Conservation (phyloP, 53 echinoderm and acorn worm species). For the Luidia sarsii region DNA sequence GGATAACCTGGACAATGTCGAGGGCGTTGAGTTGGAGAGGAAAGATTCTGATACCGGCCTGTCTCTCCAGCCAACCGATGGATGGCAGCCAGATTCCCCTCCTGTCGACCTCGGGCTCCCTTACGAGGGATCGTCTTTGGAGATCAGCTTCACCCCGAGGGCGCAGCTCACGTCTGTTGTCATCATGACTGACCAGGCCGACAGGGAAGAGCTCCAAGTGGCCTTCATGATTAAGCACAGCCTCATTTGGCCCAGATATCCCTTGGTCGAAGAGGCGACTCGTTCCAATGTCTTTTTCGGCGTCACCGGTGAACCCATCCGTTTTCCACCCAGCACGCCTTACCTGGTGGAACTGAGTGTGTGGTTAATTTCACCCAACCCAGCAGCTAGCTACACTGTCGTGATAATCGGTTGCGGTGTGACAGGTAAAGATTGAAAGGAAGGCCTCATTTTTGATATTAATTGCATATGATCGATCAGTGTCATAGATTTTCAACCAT, state of each 20-base stretch:
- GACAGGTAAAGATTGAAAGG: too few species aligned
- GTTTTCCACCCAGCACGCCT: not conserved
- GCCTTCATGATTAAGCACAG: conserved; percentile 9
- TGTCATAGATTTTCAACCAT: too few species aligned
- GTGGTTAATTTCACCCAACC: not conserved
- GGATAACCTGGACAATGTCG: not conserved
- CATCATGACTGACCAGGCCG: not conserved
- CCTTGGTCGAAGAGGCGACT: too few species aligned
- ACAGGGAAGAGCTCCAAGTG: not conserved
- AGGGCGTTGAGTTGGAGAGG: not conserved
- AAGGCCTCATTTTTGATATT: too few species aligned
- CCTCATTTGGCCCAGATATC: too few species aligned
- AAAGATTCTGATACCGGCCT: not conserved
- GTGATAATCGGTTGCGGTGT: conserved; percentile 18
- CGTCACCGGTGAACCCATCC: not conserved
- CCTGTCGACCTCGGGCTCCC: not conserved
- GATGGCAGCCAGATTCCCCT: not conserved
- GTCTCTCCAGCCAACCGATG: not conserved
- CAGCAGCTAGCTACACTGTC: conserved; percentile 6
- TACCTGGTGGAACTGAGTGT: conserved; percentile 4
- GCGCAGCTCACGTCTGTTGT: conserved; percentile 1
- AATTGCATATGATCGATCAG: too few species aligned
- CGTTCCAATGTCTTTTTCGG: not conserved
- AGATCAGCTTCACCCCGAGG: not conserved
- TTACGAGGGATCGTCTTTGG: not conserved